Percentiles rank a stretch among this genome's conserved stretches.
Conservation (phyloP, 2,797 vertebrate species). For the Sandelia bainsii region DNA sequence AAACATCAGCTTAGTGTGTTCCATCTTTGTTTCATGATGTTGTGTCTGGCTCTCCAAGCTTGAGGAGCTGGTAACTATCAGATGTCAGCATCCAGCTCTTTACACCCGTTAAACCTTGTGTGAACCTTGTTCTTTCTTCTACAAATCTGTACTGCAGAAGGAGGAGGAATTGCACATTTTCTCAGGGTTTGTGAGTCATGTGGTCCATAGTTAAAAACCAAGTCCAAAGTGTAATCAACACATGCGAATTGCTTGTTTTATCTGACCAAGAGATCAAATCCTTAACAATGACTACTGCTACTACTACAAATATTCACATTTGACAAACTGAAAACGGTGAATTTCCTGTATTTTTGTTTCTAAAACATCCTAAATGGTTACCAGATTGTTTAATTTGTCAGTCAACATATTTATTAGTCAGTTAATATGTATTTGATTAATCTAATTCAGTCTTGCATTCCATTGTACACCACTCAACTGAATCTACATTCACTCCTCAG, state of each 20-base stretch:
- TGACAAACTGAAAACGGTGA: neutral
- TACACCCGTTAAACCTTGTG: neutral
- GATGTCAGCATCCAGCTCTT: neutral
- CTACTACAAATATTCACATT: neutral
- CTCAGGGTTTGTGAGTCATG: neutral
- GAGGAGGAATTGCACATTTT: neutral
- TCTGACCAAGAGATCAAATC: neutral
- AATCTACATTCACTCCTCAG: neutral
- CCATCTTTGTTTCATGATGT: neutral
- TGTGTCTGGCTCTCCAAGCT: neutral
- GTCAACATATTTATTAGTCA: too few relatives aligned
- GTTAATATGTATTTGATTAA: too few relatives aligned
- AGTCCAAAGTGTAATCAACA: neutral
- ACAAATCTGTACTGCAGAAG: neutral
- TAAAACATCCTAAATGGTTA: neutral
- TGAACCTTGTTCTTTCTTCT: neutral
- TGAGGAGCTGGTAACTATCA: neutral
- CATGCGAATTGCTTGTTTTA: neutral
- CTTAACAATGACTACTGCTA: neutral
- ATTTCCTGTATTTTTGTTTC: neutral
- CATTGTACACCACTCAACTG: fast-evolving
- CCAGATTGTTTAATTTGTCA: neutral
- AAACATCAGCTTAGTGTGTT: neutral
- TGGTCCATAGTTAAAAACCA: too few relatives aligned
- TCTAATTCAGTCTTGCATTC: neutral